Evolutionary conservation across 2,113 vertebrate species (phyloP).

Genomic region (Calidris pygmaea): DNA sequence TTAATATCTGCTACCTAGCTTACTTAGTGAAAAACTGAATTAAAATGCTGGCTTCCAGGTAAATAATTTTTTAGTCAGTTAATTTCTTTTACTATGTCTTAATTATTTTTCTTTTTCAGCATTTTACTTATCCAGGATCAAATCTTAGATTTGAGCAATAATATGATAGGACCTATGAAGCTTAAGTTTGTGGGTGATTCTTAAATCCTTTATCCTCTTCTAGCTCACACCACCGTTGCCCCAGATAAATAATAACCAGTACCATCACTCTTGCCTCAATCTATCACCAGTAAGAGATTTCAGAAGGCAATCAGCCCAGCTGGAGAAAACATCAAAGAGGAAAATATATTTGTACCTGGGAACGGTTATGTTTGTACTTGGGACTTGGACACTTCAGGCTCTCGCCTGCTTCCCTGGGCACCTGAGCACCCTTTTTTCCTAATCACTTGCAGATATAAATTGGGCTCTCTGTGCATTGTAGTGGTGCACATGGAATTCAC

Average conservation of each 20-base stretch:
- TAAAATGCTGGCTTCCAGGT: not conserved
- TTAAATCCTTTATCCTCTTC: not conserved
- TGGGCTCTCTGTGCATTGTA: not conserved
- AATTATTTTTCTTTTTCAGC: not conserved
- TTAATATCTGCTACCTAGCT: not conserved
- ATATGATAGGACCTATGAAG: not conserved
- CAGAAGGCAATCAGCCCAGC: not conserved
- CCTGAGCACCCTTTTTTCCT: not conserved
- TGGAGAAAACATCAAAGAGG: not conserved
- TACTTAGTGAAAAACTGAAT: not conserved
- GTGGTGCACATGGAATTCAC: not conserved
- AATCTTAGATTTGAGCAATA: not conserved
- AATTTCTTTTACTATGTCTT: not conserved
- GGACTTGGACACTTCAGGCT: not conserved
- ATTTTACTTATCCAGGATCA: not conserved
- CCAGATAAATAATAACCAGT: not conserved
- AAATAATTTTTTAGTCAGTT: not conserved
- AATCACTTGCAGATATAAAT: not conserved
- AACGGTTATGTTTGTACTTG: fast-evolving
- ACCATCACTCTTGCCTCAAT: not conserved
- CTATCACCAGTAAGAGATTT: not conserved
- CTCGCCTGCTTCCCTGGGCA: not conserved
- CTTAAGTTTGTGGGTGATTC: not conserved
- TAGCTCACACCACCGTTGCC: not conserved
- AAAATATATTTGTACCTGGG: not conserved